Evolutionary conservation across 2,797 vertebrate species (phyloP).

Genomic region (Ispidina lecontei): DNA sequence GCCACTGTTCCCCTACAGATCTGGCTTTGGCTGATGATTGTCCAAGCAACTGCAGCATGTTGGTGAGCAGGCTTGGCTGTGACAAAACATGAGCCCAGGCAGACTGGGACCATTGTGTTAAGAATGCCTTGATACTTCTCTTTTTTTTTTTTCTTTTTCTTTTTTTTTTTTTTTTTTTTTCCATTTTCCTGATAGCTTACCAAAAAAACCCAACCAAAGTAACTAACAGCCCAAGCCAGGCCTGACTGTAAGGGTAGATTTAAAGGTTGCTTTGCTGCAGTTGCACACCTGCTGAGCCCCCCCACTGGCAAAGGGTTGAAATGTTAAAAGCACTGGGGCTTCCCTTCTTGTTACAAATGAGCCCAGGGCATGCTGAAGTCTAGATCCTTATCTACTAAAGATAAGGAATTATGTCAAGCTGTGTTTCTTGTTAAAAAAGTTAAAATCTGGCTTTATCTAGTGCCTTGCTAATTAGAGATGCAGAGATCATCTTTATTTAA

Average conservation of each 20-base stretch:
- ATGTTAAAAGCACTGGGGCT: background rate
- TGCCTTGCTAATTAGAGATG: background rate
- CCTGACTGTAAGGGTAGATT: background rate
- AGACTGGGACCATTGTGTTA: rapidly evolving
- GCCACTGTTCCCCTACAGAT: background rate
- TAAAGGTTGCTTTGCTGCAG: background rate
- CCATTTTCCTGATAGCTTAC: background rate
- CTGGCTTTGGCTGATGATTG: background rate
- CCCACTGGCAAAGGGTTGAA: background rate
- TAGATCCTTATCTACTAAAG: background rate
- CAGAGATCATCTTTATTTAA: slow-evolving; percentile 49
- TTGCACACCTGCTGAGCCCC: rapidly evolving
- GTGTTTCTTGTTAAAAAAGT: background rate
- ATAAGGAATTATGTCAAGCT: background rate
- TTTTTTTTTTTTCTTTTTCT: background rate
- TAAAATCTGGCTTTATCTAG: background rate
- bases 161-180: background rate
- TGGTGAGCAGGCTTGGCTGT: background rate
- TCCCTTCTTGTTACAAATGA: background rate
- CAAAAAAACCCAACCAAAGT: background rate
- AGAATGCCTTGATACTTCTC: background rate
- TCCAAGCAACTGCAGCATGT: background rate
- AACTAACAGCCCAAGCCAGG: background rate
- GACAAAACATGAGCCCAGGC: background rate
- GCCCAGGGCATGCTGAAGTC: background rate